Evolutionary conservation across 2,888 invertebrate genomes (phyloP).

Genomic region (Agrypnus murinus): DNA sequence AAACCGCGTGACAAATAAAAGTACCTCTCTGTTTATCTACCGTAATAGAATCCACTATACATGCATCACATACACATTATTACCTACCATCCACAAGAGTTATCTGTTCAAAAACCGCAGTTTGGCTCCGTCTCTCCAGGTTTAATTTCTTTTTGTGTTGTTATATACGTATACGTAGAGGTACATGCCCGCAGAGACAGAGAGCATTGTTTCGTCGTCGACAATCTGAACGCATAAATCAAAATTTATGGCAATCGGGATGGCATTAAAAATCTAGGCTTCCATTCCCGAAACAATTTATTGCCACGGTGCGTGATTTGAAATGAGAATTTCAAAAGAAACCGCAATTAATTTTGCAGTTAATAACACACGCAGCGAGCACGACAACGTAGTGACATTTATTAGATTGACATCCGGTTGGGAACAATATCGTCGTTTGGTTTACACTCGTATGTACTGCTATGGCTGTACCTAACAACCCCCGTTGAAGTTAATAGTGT

Average conservation of each 20-base stretch:
- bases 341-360: constrained; percentile 61
- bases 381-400: constrained; percentile 60
- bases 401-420: constrained; percentile 60
- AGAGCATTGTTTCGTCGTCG: constrained; percentile 17
- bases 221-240: constrained; percentile 35
- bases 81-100: too few species aligned
- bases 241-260: constrained; percentile 43
- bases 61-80: too few species aligned
- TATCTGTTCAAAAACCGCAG: too few species aligned
- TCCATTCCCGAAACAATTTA: constrained; percentile 39
- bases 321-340: constrained; percentile 59
- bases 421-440: constrained; percentile 10
- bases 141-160: too few species aligned
- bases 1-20: too few species aligned
- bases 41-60: too few species aligned
- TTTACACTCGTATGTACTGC: not conserved
- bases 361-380: constrained; percentile 60
- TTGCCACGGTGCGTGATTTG: constrained; percentile 59
- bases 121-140: too few species aligned
- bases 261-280: constrained; percentile 39
- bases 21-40: too few species aligned
- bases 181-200: too few species aligned
- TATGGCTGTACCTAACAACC: not conserved
- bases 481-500: too few species aligned
- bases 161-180: too few species aligned